Evolutionary conservation across 37 sponge, comb jelly and placozoan genomes (phyloP).

Genomic region (Amphimedon queenslandica): DNA sequence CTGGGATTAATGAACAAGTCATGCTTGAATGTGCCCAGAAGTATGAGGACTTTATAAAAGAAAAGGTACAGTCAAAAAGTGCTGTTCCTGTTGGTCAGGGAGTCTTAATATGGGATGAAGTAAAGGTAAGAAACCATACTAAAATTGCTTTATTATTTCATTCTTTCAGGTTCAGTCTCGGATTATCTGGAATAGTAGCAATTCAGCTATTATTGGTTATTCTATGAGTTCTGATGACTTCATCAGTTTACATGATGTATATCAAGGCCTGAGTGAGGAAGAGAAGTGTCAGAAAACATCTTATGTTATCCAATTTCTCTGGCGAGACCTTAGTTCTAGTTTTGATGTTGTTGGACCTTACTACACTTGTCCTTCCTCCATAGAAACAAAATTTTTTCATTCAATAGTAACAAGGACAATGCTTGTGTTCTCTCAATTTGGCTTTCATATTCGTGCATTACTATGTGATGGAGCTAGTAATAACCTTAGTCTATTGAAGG

Average conservation of each 20-base stretch:
- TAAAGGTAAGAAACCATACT: not conserved
- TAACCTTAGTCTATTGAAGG: not conserved
- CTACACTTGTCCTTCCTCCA: not conserved
- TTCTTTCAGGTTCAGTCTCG: not conserved
- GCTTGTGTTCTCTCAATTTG: constrained; percentile 6
- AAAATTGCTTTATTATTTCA: not conserved
- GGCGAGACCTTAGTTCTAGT: constrained; percentile 9
- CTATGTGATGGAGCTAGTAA: constrained; percentile 9
- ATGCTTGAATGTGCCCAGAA: not conserved
- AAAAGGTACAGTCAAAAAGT: not conserved
- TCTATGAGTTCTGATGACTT: constrained; percentile 9
- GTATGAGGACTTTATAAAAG: not conserved
- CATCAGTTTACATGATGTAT: constrained; percentile 9
- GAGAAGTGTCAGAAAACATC: not conserved
- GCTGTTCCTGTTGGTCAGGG: constrained; percentile 9
- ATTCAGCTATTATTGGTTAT: not conserved
- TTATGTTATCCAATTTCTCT: constrained; percentile 12
- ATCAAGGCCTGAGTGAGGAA: not conserved
- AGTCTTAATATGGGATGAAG: constrained; percentile 4
- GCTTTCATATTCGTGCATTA: constrained; percentile 4
- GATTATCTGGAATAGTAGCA: constrained; percentile 3
- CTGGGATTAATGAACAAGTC: constrained; percentile 11
- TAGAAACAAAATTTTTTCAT: not conserved
- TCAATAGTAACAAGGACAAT: not conserved
- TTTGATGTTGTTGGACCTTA: constrained; percentile 21